Conservation (phyloP, 2,113 vertebrate genomes). For the Scolopax mira region DNA sequence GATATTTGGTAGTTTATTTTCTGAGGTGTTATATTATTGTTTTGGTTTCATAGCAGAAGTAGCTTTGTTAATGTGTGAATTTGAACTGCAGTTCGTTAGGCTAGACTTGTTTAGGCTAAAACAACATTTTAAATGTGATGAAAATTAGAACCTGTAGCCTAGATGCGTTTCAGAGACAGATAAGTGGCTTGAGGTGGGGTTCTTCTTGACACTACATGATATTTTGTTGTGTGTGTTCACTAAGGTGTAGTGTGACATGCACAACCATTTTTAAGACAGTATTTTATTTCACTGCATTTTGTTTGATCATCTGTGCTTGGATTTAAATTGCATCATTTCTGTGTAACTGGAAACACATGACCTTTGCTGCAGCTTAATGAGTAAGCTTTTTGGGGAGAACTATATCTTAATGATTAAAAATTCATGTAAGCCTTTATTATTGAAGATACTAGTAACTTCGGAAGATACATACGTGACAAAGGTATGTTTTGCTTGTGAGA, state of each 20-base stretch:
- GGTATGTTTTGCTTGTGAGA: neutral
- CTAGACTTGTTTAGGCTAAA: neutral
- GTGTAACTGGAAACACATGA: neutral
- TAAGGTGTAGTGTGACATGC: neutral
- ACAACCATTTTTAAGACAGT: neutral
- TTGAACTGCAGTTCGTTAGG: neutral
- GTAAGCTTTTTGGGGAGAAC: neutral
- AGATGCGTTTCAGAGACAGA: neutral
- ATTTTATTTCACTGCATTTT: constrained; percentile 1
- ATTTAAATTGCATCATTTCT: constrained; percentile 1
- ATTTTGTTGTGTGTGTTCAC: neutral
- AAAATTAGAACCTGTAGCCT: neutral
- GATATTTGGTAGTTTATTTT: neutral
- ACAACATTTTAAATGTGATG: neutral
- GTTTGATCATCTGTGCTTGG: neutral
- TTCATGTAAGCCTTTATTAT: neutral
- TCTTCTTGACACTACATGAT: neutral
- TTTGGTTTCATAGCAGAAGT: neutral
- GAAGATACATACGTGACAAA: neutral
- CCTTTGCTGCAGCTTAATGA: neutral
- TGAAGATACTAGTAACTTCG: neutral
- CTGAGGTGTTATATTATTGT: neutral
- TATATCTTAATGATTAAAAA: neutral
- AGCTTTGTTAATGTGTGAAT: neutral
- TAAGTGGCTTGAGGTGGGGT: neutral